Evolutionary conservation across 1,140 invertebrate genomes (phyloP).

Genomic region (Macrostomum lignano): DNA sequence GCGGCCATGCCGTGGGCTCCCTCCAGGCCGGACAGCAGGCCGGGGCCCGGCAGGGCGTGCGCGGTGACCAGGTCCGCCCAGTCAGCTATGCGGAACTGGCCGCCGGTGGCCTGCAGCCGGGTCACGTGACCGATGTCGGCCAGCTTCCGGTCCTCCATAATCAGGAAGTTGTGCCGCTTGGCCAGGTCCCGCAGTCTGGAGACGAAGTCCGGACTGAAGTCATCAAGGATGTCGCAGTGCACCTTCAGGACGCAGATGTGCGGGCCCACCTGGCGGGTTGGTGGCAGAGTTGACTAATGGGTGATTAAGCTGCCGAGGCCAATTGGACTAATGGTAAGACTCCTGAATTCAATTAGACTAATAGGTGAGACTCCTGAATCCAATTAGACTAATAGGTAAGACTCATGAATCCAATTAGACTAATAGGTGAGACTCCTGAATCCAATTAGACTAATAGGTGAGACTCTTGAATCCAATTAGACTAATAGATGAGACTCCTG

Average conservation of each 20-base stretch:
- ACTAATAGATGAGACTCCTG: too few relatives aligned
- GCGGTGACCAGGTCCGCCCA: slow-evolving; percentile 73
- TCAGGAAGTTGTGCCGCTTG: slow-evolving; percentile 42
- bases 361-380: too few relatives aligned
- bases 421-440: too few relatives aligned
- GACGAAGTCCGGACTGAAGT: not conserved
- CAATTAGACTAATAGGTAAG: too few relatives aligned
- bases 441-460: too few relatives aligned
- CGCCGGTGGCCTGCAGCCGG: slow-evolving; percentile 43
- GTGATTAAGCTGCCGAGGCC: too few relatives aligned
- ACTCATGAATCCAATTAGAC: too few relatives aligned
- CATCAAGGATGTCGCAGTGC: slow-evolving; percentile 4
- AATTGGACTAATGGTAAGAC: too few relatives aligned
- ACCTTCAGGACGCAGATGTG: slow-evolving; percentile 4
- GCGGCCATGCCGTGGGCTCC: too few relatives aligned
- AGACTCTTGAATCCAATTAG: too few relatives aligned
- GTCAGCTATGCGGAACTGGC: slow-evolving; percentile 42
- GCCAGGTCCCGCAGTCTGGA: not conserved
- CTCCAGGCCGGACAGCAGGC: slow-evolving; percentile 46
- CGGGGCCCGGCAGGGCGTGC: slow-evolving; percentile 52
- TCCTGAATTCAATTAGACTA: too few relatives aligned
- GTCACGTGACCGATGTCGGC: slow-evolving; percentile 83
- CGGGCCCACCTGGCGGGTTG: not conserved
- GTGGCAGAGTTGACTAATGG: too few relatives aligned
- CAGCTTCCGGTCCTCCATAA: slow-evolving; percentile 87